Percentiles rank a stretch among this genome's conserved stretches.
Evolutionary conservation across 1,140 invertebrate species (phyloP).

Genomic region (Steinernema khuongi): DNA sequence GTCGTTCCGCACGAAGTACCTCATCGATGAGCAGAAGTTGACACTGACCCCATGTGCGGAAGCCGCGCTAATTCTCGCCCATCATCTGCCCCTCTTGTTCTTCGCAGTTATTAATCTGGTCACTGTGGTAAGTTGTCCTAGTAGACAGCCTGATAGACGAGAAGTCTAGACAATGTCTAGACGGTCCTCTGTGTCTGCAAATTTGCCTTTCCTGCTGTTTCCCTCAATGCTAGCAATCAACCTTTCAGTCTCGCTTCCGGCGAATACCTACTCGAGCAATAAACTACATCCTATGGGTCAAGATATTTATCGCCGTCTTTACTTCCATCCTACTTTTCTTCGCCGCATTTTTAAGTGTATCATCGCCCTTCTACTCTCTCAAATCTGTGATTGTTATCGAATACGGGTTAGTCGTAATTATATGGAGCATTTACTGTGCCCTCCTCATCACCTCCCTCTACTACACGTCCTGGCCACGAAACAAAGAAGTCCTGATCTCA

Average conservation of each 20-base stretch:
- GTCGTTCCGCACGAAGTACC: slow-evolving; percentile 23
- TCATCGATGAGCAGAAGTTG: slow-evolving; percentile 13
- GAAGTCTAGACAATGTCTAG: too few species aligned
- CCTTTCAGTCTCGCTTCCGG: slow-evolving; percentile 1
- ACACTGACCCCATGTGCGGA: slow-evolving; percentile 27
- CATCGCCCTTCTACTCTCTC: neutral
- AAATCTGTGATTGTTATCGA: slow-evolving; percentile 14
- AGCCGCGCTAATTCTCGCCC: neutral
- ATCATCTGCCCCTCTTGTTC: slow-evolving; percentile 8
- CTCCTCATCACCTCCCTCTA: neutral
- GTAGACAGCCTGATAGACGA: too few species aligned
- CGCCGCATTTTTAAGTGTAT: slow-evolving; percentile 28
- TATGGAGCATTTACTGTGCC: slow-evolving; percentile 22
- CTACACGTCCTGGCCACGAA: slow-evolving; percentile 19
- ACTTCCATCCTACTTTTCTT: slow-evolving; percentile 22
- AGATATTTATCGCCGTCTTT: neutral
- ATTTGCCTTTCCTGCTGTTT: slow-evolving; percentile 12
- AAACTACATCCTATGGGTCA: neutral
- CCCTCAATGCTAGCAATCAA: neutral
- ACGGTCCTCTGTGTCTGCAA: too few species aligned
- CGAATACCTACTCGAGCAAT: neutral
- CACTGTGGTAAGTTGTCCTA: slow-evolving; percentile 15
- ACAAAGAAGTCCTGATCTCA: slow-evolving; percentile 6
- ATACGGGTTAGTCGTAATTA: slow-evolving; percentile 14
- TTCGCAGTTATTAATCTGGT: slow-evolving; percentile 18